phyloP scores from a whole-genome alignment of 2,888 invertebrate species.

The Onthophagus sagittarius region DNA sequence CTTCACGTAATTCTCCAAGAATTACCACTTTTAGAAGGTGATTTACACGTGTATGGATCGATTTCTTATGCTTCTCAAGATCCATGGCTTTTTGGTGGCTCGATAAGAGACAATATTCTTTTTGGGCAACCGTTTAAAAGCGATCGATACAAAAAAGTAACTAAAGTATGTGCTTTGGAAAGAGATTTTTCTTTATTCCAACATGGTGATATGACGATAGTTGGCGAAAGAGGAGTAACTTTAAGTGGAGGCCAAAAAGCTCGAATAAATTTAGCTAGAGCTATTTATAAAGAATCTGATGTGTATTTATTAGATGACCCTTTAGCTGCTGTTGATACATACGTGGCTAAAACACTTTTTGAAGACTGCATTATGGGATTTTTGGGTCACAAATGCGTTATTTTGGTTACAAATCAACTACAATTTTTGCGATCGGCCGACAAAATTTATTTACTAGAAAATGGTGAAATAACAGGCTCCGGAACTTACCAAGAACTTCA shows the following conservation, averaged over 20 bases:
- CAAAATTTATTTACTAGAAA: conserved; percentile 54
- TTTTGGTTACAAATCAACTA: conserved; percentile 70
- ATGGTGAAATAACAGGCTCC: conserved; percentile 54
- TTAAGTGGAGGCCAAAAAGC: conserved; percentile 79
- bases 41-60: conserved; percentile 60
- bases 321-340: conserved; percentile 81
- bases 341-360: conserved; percentile 80
- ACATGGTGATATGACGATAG: conserved; percentile 72
- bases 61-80: conserved; percentile 76
- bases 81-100: conserved; percentile 75
- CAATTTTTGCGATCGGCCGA: conserved; percentile 53
- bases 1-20: conserved; percentile 62
- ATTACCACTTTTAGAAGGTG: conserved; percentile 62
- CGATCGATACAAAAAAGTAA: conserved; percentile 59
- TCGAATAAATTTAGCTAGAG: conserved; percentile 76
- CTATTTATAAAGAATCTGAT: conserved; percentile 76
- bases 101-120: conserved; percentile 82
- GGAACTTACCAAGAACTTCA: conserved; percentile 66
- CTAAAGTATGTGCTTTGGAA: conserved; percentile 65
- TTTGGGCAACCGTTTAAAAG: conserved; percentile 73
- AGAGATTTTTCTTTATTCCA: conserved; percentile 68
- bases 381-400: conserved; percentile 61
- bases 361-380: conserved; percentile 66
- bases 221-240: conserved; percentile 70
- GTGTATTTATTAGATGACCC: conserved; percentile 86